A percentile compares a stretch with the other conserved stretches of the same genome.
Evolutionary conservation across 2,113 vertebrate genomes (phyloP).

Genomic region (Malurus alboscapulatus): DNA sequence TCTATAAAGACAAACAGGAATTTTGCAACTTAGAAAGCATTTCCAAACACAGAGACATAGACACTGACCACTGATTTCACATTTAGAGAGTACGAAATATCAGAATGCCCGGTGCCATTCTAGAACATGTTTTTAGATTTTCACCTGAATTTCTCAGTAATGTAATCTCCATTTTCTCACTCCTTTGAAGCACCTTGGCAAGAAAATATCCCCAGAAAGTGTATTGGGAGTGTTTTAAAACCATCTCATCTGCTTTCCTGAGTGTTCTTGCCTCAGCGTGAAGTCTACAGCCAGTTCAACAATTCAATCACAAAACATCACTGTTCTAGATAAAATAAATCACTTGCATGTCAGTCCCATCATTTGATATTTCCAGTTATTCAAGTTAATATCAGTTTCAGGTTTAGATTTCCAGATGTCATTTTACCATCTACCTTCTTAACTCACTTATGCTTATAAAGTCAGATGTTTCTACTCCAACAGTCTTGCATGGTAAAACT

Average conservation of each 20-base stretch:
- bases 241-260: not conserved
- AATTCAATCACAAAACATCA: not conserved
- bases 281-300: not conserved
- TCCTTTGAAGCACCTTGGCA: constrained; percentile 35
- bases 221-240: constrained; percentile 14
- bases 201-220: constrained; percentile 45
- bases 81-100: not conserved
- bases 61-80: not conserved
- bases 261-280: not conserved
- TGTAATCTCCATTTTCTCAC: not conserved
- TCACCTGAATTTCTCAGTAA: not conserved
- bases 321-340: not conserved
- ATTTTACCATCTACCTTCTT: not conserved
- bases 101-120: not conserved
- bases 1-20: constrained; percentile 5
- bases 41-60: not conserved
- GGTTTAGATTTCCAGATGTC: not conserved
- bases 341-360: not conserved
- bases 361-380: not conserved
- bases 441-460: not conserved
- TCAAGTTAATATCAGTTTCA: not conserved
- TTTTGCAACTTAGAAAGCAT: not conserved
- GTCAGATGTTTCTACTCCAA: not conserved
- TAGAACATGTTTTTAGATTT: not conserved
- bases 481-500: not conserved